Conservation (phyloP, 2,113 vertebrate species). For the Syngnathus floridae region DNA sequence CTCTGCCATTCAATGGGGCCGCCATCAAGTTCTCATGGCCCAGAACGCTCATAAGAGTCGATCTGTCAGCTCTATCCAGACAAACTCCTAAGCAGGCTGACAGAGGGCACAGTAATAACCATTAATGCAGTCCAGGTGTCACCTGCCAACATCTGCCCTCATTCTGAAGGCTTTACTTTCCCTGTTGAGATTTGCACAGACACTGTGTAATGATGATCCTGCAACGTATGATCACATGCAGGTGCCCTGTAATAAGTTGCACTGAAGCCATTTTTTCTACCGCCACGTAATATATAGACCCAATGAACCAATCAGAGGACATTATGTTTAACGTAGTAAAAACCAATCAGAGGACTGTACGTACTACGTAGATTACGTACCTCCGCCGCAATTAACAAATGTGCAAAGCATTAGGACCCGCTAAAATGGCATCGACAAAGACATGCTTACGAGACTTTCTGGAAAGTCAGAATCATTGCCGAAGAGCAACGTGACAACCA, state of each 20-base stretch:
- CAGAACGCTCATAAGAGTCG: conserved; percentile 20
- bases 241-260: neutral
- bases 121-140: conserved; percentile 40
- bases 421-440: too few relatives aligned
- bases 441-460: too few relatives aligned
- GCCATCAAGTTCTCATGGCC: conserved; percentile 15
- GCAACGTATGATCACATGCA: neutral
- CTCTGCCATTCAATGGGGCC: conserved; percentile 24
- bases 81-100: conserved; percentile 20
- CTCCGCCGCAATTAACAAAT: too few relatives aligned
- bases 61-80: conserved; percentile 24
- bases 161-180: conserved; percentile 2
- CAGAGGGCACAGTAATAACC: conserved; percentile 19
- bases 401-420: too few relatives aligned
- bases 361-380: too few relatives aligned
- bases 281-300: too few relatives aligned
- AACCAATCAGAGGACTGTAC: too few relatives aligned
- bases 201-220: neutral
- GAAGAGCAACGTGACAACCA: too few relatives aligned
- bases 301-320: too few relatives aligned
- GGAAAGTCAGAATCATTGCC: too few relatives aligned
- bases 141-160: conserved; percentile 11
- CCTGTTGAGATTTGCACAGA: neutral
- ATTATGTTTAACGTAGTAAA: too few relatives aligned
- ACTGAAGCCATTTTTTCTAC: neutral